Conservation (phyloP, 2,113 vertebrate species). For the Merops nubicus region DNA sequence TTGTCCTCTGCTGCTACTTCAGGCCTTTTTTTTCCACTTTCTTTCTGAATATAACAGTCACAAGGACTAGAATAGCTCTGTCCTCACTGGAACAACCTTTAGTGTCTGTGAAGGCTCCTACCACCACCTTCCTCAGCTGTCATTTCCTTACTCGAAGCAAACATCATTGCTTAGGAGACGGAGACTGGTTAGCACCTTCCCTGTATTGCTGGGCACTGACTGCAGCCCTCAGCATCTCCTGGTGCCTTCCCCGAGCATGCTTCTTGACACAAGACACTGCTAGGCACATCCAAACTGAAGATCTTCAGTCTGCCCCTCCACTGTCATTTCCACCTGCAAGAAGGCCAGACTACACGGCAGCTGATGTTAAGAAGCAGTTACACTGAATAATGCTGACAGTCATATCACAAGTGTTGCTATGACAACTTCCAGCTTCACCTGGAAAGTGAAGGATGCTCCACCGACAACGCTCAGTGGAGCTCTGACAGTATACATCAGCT, state of each 20-base stretch:
- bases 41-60: background rate
- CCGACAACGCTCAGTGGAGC: background rate
- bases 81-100: background rate
- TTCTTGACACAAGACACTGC: background rate
- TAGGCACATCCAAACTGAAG: background rate
- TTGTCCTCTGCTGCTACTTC: background rate
- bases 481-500: background rate
- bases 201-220: background rate
- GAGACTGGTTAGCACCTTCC: background rate
- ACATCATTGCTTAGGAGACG: background rate
- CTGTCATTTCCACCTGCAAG: background rate
- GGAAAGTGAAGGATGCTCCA: too few relatives aligned
- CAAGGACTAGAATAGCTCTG: background rate
- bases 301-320: background rate
- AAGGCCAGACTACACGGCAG: background rate
- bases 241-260: background rate
- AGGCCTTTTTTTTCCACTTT: background rate
- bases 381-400: background rate
- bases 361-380: background rate
- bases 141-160: background rate
- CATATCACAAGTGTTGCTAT: fast-evolving
- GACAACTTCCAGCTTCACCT: background rate
- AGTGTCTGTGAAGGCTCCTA: background rate
- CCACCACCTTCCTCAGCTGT: background rate
- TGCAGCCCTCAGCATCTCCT: background rate